Percentiles rank a stretch among this genome's conserved stretches.
Conservation (phyloP, 1,140 invertebrate genomes). For the Scaptodrosophila lebanonensis region DNA sequence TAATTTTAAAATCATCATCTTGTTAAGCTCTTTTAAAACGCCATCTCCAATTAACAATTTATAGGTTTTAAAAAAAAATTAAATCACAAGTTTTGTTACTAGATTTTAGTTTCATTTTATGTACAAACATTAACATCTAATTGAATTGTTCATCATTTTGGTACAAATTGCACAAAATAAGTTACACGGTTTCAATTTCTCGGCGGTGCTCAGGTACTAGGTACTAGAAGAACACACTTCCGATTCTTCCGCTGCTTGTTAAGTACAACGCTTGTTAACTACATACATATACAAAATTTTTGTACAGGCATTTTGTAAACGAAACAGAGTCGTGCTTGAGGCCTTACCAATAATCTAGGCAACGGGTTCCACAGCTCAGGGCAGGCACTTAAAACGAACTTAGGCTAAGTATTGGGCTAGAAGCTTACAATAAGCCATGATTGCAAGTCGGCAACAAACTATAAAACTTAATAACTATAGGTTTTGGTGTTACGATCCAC, state of each 20-base stretch:
- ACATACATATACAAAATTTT: slow-evolving; percentile 31
- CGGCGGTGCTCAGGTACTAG: slow-evolving; percentile 20
- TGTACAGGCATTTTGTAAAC: slow-evolving; percentile 28
- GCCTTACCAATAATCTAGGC: too few relatives aligned
- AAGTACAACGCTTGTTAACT: slow-evolving; percentile 26
- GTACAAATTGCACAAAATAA: slow-evolving; percentile 50
- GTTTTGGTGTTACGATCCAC: slow-evolving; percentile 52
- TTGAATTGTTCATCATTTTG: slow-evolving; percentile 46
- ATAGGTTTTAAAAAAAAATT: too few relatives aligned
- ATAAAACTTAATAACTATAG: slow-evolving; percentile 26
- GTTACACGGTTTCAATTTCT: slow-evolving; percentile 24
- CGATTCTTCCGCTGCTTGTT: neutral
- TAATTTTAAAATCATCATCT: too few relatives aligned
- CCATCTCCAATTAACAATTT: too few relatives aligned
- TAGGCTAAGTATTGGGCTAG: slow-evolving; percentile 44
- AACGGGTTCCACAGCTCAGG: slow-evolving; percentile 11
- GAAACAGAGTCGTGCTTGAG: too few relatives aligned
- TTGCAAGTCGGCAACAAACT: slow-evolving; percentile 45
- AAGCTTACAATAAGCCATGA: slow-evolving; percentile 4
- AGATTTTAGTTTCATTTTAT: slow-evolving; percentile 25
- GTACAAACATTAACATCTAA: slow-evolving; percentile 32
- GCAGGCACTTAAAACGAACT: slow-evolving; percentile 43
- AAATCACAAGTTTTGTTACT: too few relatives aligned
- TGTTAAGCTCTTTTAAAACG: too few relatives aligned
- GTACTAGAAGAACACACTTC: slow-evolving; percentile 4